Evolutionary conservation across 2,113 vertebrate genomes (phyloP).

Genomic region (Melanocharis versteri): DNA sequence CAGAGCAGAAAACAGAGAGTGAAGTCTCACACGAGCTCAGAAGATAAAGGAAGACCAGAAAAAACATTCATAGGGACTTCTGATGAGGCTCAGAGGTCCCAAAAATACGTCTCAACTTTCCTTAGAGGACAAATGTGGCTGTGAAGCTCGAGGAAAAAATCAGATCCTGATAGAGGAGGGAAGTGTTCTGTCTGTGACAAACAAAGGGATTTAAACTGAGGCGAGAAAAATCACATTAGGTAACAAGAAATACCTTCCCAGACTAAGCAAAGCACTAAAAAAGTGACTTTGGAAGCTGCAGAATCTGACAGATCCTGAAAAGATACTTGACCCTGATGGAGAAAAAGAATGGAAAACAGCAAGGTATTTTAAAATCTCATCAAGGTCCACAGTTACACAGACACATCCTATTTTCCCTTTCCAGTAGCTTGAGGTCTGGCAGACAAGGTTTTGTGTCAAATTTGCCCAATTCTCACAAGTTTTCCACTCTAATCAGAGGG

Average conservation of each 20-base stretch:
- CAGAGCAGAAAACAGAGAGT: background rate
- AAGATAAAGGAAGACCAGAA: background rate
- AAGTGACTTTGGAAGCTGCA: background rate
- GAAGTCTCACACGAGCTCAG: background rate
- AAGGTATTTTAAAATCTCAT: background rate
- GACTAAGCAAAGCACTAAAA: background rate
- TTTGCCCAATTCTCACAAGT: background rate
- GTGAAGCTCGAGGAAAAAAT: background rate
- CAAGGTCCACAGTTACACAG: background rate
- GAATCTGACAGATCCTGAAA: background rate
- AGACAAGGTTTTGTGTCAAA: background rate
- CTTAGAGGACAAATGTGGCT: background rate
- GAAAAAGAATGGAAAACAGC: background rate
- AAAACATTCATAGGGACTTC: background rate
- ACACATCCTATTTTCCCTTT: background rate
- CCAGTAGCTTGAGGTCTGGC: background rate
- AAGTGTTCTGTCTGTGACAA: background rate
- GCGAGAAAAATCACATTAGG: background rate
- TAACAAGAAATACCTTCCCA: background rate
- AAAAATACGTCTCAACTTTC: background rate
- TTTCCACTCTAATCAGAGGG: background rate
- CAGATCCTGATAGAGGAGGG: accelerated
- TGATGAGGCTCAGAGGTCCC: background rate
- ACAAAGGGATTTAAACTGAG: background rate
- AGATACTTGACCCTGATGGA: background rate